Conservation (phyloP, 2,888 invertebrate species). For the Mythimna vitellina region DNA sequence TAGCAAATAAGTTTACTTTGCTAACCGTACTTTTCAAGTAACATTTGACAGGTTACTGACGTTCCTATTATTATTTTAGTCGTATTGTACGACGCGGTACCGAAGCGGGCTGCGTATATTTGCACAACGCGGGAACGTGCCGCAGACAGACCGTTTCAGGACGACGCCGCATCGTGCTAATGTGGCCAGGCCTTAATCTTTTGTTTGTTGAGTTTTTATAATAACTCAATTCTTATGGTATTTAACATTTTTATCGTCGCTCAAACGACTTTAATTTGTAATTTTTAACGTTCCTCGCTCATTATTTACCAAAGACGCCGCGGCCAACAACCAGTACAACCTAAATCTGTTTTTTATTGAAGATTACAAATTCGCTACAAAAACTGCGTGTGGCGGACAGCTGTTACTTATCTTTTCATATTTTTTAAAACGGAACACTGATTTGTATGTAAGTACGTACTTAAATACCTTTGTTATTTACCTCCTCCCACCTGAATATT, state of each 20-base stretch:
- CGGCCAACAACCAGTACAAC: conserved; percentile 25
- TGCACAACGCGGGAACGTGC: too few species aligned
- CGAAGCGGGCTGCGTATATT: too few species aligned
- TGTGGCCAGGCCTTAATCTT: too few species aligned
- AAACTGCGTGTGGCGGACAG: conserved; percentile 48
- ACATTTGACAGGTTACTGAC: too few species aligned
- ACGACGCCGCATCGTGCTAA: too few species aligned
- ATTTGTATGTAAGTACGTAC: conserved; percentile 47
- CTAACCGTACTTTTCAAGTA: too few species aligned
- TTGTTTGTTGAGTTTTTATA: not conserved
- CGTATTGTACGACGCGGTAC: too few species aligned
- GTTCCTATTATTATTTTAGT: too few species aligned
- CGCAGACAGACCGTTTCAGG: too few species aligned
- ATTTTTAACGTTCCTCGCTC: conserved; percentile 9
- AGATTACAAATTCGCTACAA: conserved; percentile 54
- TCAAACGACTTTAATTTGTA: conserved; percentile 21
- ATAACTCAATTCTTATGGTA: not conserved
- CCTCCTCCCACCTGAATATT: conserved; percentile 32
- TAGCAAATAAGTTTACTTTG: too few species aligned
- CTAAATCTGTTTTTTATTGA: conserved; percentile 58
- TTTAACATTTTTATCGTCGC: conserved; percentile 8
- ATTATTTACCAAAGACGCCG: conserved; percentile 27
- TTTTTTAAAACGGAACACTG: conserved; percentile 42
- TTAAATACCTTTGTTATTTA: conserved; percentile 50
- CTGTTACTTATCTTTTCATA: conserved; percentile 58